phyloP scores from a whole-genome alignment of 2,797 vertebrate genomes.

The Brotula barbata region DNA sequence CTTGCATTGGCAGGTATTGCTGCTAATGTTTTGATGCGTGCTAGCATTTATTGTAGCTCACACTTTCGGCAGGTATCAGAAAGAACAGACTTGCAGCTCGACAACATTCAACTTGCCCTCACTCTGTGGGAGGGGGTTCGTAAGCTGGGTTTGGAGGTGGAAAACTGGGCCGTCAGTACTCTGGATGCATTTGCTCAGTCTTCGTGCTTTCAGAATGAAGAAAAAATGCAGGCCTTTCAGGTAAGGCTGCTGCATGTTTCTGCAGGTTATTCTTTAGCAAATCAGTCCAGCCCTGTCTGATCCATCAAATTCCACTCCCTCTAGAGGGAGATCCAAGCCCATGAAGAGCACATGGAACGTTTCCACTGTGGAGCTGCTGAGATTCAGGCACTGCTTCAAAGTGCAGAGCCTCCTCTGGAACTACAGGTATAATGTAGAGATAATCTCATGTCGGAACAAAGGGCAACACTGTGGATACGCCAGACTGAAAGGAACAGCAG shows the following conservation, averaged over 20 bases:
- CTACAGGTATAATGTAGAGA: constrained; percentile 82
- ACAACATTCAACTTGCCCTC: constrained; percentile 83
- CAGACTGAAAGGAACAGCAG: not conserved
- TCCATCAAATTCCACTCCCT: constrained; percentile 8
- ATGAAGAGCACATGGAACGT: constrained; percentile 81
- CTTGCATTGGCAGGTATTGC: too few species aligned
- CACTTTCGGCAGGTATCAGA: constrained; percentile 83
- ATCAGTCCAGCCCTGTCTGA: too few species aligned
- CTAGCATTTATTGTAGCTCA: not conserved
- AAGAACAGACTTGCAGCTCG: constrained; percentile 84
- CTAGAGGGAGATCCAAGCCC: constrained; percentile 81
- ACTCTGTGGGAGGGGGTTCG: constrained; percentile 88
- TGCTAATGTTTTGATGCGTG: not conserved
- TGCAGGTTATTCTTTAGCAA: too few species aligned
- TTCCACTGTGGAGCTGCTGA: constrained; percentile 81
- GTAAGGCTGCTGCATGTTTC: constrained; percentile 65
- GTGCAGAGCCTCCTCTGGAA: constrained; percentile 84
- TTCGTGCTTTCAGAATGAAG: constrained; percentile 70
- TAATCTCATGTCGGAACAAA: not conserved
- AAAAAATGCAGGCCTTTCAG: constrained; percentile 78
- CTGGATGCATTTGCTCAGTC: constrained; percentile 67
- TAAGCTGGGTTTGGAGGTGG: constrained; percentile 78
- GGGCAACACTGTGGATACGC: not conserved
- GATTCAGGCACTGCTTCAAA: constrained; percentile 85
- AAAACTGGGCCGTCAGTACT: constrained; percentile 77